These are phyloP conservation scores for Anabacerthia variegaticeps DNA, from an alignment of 2,797 vertebrate genomes.

Conservation along the genomic window DNA sequence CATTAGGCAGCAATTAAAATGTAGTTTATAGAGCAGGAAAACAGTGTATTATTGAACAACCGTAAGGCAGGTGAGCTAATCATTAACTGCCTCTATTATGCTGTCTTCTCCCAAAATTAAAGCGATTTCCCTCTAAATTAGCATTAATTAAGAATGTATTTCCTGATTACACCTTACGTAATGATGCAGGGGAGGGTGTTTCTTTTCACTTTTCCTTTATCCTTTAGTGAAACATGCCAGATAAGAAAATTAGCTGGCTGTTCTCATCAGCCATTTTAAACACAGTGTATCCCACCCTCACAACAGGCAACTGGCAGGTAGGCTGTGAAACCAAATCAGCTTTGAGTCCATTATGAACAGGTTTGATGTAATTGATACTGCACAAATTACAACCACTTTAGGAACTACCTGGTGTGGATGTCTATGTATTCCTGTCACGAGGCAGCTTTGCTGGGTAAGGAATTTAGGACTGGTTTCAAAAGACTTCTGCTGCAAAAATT, in stretches of 20 bases:
- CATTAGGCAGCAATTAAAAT: slow-evolving; percentile 18
- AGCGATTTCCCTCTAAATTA: background rate
- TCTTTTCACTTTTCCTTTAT: background rate
- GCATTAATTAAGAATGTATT: background rate
- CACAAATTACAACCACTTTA: background rate
- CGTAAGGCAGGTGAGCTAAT: slow-evolving; percentile 13
- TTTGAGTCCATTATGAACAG: background rate
- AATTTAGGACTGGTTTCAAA: background rate
- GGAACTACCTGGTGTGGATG: background rate
- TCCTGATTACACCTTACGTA: background rate
- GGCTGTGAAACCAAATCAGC: background rate
- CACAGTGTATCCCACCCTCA: background rate
- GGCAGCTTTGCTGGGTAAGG: background rate
- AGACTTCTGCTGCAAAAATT: background rate
- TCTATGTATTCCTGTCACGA: background rate
- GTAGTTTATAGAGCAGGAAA: background rate
- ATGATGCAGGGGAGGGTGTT: background rate
- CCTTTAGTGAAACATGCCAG: background rate
- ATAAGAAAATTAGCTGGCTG: background rate
- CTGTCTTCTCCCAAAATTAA: background rate
- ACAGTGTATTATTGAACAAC: background rate
- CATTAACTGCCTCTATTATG: background rate
- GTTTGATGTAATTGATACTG: background rate
- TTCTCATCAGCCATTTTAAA: background rate
- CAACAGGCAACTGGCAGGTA: background rate